A percentile compares a stretch with the other conserved stretches of the same genome.
These are phyloP conservation scores for Ranitomeya variabilis DNA, from an alignment of 2,113 vertebrate species.

Conservation along the genomic window DNA sequence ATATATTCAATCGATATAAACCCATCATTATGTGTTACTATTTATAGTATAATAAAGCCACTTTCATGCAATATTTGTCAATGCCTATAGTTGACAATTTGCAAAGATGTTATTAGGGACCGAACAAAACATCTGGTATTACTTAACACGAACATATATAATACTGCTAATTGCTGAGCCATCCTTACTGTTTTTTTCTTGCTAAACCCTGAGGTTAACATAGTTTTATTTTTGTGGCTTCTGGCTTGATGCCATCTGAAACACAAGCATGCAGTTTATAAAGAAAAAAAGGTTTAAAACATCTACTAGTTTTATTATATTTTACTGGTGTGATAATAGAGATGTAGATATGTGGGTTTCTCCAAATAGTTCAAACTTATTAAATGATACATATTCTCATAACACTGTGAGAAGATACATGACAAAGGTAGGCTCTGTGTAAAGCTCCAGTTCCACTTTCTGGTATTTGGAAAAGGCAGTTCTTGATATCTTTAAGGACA, in stretches of 20 bases:
- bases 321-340: conserved; percentile 59
- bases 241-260: conserved; percentile 78
- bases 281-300: conserved; percentile 1
- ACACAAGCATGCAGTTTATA: conserved; percentile 74
- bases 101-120: conserved; percentile 72
- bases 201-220: conserved; percentile 79
- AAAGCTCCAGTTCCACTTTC: too few species aligned
- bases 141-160: conserved; percentile 82
- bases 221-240: conserved; percentile 82
- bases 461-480: too few species aligned
- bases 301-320: not conserved
- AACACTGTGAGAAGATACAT: too few species aligned
- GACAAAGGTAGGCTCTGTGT: too few species aligned
- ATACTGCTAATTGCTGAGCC: conserved; percentile 82
- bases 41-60: conserved; percentile 58
- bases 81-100: conserved; percentile 74
- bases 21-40: conserved; percentile 60
- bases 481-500: too few species aligned
- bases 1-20: not conserved
- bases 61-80: conserved; percentile 64
- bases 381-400: not conserved
- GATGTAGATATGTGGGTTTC: conserved; percentile 9
- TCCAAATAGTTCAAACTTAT: not conserved
- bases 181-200: conserved; percentile 77
- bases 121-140: conserved; percentile 78